Base-by-base conservation (phyloP, 2,113 vertebrate genomes). In the Colossoma macropomum region DNA sequence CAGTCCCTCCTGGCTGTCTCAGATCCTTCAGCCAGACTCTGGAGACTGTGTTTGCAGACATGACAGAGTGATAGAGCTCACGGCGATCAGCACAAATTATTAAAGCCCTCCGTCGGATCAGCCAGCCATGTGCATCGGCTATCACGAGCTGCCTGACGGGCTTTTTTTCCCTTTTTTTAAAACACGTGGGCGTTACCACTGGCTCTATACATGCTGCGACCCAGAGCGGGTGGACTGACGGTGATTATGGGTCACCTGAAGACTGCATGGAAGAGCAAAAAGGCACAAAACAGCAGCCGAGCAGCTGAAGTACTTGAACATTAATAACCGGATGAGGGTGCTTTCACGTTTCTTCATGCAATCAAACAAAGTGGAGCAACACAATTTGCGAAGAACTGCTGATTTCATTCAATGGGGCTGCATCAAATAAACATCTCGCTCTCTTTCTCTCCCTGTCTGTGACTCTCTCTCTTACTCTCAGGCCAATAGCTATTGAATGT, bases 1-100 rank as follows among this genome's bases (percentile, higher is more conserved):
- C 34, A 76, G 19, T 69, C 68, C 60, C 69, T 82, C 41, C 63
- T 60, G 81, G 34, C 73, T 62, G 28, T 45, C 17, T 52, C 80
- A 30, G 62, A 28, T 54, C 71, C 48, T 50, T 73, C 69, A 65
- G 17, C 60, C 75, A 72, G 54, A 48, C 68, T 62, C 45, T 25
- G 4, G 73, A 65, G 19, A 28, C 72, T 12, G 34, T 45, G 38
- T 59, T 66, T 52, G 21, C 60, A 34, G 83, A 80, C 75, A 73
- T 41, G 9, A 15, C 50, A 82, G 30, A 66, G 25, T 60, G 71
- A 84, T 16, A 48, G 63, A 38, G 72, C 63, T 52, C 28, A 48
- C n/a, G 27, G 38, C 41, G 41, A 79, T 50, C 45, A 16, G 59
- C 62, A 59, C 38, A 66, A 76, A 70, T 76, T 28, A 76, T 56